Evolutionary conservation across 1,140 invertebrate species (phyloP).

Genomic region (Aradophagus sp.): DNA sequence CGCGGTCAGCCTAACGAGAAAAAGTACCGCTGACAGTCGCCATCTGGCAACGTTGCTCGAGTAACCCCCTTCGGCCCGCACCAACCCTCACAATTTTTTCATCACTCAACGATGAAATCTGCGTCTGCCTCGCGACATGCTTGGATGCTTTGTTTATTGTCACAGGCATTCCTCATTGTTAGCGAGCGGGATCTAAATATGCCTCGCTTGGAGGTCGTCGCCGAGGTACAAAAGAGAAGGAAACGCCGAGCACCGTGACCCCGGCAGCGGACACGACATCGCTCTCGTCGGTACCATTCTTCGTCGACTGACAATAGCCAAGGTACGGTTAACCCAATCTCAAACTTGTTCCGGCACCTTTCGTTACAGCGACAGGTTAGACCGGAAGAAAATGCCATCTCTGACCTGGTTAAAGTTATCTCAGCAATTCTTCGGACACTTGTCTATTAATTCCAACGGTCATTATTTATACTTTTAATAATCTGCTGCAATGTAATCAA

Average conservation of each 20-base stretch:
- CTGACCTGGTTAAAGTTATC: constrained; percentile 13
- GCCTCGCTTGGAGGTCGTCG: constrained; percentile 51
- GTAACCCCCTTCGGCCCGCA: too few species aligned
- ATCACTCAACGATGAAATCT: constrained; percentile 42
- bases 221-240: constrained; percentile 37
- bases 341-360: constrained; percentile 30
- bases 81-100: constrained; percentile 18
- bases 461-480: too few species aligned
- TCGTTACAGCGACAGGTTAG: constrained; percentile 17
- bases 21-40: constrained; percentile 4
- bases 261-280: constrained; percentile 58
- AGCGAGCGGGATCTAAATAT: constrained; percentile 39
- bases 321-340: constrained; percentile 35
- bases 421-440: too few species aligned
- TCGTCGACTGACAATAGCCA: constrained; percentile 31
- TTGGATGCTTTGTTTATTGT: constrained; percentile 62
- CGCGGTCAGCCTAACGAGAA: constrained; percentile 26
- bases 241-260: constrained; percentile 58
- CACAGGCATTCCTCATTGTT: constrained; percentile 62
- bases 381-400: constrained; percentile 12
- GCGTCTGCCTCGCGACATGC: constrained; percentile 39
- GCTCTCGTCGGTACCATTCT: constrained; percentile 49
- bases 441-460: too few species aligned
- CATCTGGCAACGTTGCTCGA: constrained; percentile 19
- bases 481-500: too few species aligned